Evolutionary conservation across 1,140 invertebrate species (phyloP).

Genomic region (Amyelois transitella): DNA sequence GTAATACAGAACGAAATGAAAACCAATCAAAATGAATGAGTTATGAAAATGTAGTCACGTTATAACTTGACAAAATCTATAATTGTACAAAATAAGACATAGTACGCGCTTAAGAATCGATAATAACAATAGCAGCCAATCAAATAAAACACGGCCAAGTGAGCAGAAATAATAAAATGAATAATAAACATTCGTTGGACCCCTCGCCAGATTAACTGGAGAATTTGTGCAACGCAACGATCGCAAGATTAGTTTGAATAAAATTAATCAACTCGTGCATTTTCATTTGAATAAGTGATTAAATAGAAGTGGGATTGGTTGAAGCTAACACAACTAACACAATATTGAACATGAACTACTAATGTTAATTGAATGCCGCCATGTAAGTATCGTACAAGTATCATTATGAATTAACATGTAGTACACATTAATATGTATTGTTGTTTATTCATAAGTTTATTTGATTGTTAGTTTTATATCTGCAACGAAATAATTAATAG

Average conservation of each 20-base stretch:
- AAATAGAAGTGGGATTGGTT: background rate
- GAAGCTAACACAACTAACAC: no score
- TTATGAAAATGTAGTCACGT: background rate
- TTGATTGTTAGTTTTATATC: no score
- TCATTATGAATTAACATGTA: no score
- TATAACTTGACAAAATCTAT: background rate
- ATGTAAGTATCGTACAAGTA: no score
- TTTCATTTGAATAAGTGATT: background rate
- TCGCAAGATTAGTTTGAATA: background rate
- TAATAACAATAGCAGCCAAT: background rate
- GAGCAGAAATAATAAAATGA: background rate
- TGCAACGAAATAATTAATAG: no score
- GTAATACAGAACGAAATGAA: no score
- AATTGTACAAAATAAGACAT: background rate
- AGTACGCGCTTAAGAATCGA: slow-evolving; percentile 3
- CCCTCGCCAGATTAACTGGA: background rate
- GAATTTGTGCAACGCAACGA: background rate
- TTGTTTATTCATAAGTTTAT: no score
- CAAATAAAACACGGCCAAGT: background rate
- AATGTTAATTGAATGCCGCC: no score
- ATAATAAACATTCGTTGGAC: background rate
- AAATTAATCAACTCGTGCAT: background rate
- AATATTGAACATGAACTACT: no score
- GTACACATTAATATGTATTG: no score
- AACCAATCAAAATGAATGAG: no score